Evolutionary conservation across 2,113 vertebrate genomes (phyloP), one percentile per base, ranked within the genome.

Genomic region (Peromyscus maniculatus): DNA sequence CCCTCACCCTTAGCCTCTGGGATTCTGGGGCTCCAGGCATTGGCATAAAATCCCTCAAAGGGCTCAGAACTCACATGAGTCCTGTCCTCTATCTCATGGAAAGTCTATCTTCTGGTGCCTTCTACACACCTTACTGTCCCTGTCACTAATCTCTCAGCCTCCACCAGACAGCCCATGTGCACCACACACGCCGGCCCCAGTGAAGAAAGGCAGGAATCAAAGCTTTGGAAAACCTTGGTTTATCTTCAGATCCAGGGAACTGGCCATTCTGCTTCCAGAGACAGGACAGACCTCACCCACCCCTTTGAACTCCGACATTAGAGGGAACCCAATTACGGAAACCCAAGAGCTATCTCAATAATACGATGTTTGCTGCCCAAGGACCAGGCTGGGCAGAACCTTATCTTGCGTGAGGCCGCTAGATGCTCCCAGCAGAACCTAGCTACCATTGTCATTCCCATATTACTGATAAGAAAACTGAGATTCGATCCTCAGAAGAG

Each of bases 381-480:
- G 46, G 75, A 57, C 72, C 43, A 71, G 88, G 49, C 84, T 82
- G 67, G 57, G 59, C 71, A 57, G 22, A 55, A 72, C 78, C 79
- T 72, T 52, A 79, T 62, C 57, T 31, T 49, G 8, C 39, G 33
- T 52, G 26, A 93, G 36, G 28, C 57, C 59, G 74, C 86, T 64
- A 55, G 64, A 33, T 80, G 66, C 22, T 67, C 78, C 43, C 87
- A 66, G 49, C 31, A 59, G 78, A 15, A 21, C 69, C 62, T 36
- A 97, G 19, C 55, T 13, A 52, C 71, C 49, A 52, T 43, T 49
- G 79, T 33, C 43, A 64, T 43, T 88, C 91, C 92, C 94, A 94
- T 75, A 82, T 84, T 75, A 80, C 80, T 94, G 89, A 80, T 59
- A 78, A 89, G 62, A 91, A 93, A 46, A 80, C 26, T 33, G 43